phyloP scores from a whole-genome alignment of 1,140 invertebrate species.

The Polyergus mexicanus region DNA sequence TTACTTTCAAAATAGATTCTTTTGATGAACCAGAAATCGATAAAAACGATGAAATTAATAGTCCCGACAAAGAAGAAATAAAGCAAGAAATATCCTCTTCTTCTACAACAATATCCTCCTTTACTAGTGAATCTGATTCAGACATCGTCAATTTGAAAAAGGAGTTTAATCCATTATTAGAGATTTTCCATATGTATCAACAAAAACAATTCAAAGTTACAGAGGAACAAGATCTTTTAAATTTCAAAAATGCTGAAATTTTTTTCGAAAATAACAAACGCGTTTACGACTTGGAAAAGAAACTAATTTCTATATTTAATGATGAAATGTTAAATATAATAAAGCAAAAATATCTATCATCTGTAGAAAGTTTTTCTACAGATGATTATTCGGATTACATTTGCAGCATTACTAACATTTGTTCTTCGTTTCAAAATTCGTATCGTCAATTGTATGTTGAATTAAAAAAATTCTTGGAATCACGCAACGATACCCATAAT shows the following conservation, averaged over 20 bases:
- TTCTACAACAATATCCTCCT: background rate
- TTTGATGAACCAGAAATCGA: too few relatives aligned
- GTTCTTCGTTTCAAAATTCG: background rate
- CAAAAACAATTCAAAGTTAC: background rate
- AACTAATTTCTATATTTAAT: background rate
- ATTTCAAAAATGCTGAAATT: background rate
- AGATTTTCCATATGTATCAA: background rate
- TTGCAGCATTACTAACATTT: background rate
- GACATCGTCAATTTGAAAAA: background rate
- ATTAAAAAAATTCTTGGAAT: background rate
- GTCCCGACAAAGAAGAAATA: background rate
- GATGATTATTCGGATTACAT: background rate
- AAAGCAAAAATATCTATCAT: background rate
- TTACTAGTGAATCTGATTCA: background rate
- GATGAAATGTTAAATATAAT: conserved; percentile 9
- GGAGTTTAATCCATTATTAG: background rate
- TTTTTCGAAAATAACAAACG: background rate
- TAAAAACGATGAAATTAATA: background rate
- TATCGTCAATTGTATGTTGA: background rate
- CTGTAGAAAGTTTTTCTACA: background rate
- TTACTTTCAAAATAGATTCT: background rate
- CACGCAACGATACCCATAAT: background rate
- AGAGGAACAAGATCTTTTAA: background rate
- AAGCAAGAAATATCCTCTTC: too few relatives aligned
- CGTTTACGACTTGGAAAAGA: background rate